These are phyloP conservation scores for Pangasius sanitwongsei DNA, from an alignment of 2,797 vertebrate genomes.

Conservation along the genomic window DNA sequence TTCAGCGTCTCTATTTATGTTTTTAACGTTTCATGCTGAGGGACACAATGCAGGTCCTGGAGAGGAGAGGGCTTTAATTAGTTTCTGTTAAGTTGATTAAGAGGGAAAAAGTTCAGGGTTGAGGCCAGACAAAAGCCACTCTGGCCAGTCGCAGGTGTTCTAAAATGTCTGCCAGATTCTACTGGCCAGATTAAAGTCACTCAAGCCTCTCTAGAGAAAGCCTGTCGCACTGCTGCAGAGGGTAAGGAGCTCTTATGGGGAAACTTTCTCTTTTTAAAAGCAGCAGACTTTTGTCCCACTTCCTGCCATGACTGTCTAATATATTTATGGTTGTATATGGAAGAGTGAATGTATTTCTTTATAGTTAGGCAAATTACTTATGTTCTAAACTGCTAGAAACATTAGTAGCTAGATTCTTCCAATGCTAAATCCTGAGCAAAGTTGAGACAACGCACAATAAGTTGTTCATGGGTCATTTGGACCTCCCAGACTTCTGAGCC, in stretches of 20 bases:
- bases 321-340: neutral
- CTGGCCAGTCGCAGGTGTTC: slow-evolving; percentile 74
- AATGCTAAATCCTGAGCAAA: neutral
- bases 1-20: slow-evolving; percentile 37
- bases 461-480: slow-evolving; percentile 35
- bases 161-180: slow-evolving; percentile 72
- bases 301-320: slow-evolving; percentile 8
- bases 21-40: slow-evolving; percentile 43
- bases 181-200: slow-evolving; percentile 73
- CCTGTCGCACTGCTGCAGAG: slow-evolving; percentile 41
- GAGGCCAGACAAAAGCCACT: slow-evolving; percentile 74
- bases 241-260: slow-evolving; percentile 14
- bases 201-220: slow-evolving; percentile 61
- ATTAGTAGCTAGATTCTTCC: too few species aligned
- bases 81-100: slow-evolving; percentile 82
- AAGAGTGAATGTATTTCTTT: slow-evolving; percentile 9
- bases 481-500: slow-evolving; percentile 37
- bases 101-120: slow-evolving; percentile 76
- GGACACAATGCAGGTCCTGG: slow-evolving; percentile 62
- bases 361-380: neutral
- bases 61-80: slow-evolving; percentile 79
- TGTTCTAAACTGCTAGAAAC: neutral
- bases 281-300: slow-evolving; percentile 13
- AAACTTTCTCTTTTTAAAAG: slow-evolving; percentile 18
- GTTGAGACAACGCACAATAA: slow-evolving; percentile 13